These are phyloP conservation scores for Lutraria rhynchaena DNA, from an alignment of 1,140 invertebrate species.

Conservation along the genomic window DNA sequence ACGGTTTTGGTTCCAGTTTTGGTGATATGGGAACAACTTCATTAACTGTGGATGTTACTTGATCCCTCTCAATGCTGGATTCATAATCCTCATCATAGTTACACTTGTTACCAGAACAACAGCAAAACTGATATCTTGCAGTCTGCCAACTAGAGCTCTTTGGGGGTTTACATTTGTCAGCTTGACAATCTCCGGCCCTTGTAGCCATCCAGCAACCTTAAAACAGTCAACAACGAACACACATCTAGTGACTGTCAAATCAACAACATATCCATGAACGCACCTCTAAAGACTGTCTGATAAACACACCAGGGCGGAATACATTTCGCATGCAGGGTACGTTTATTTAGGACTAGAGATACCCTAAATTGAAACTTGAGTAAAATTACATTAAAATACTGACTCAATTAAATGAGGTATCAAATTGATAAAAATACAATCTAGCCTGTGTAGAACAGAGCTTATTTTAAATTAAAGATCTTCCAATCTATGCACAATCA, in stretches of 20 bases:
- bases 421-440: too few species aligned
- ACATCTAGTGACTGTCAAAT: neutral
- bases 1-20: neutral
- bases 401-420: too few species aligned
- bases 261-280: neutral
- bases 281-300: neutral
- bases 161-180: conserved; percentile 2
- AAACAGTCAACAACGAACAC: neutral
- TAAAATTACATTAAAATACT: neutral
- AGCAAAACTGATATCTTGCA: conserved; percentile 24
- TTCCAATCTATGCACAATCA: too few species aligned
- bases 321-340: neutral
- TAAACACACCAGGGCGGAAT: neutral
- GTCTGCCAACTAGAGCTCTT: neutral
- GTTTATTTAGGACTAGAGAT: neutral
- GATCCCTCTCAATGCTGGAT: neutral
- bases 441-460: too few species aligned
- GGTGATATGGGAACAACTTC: neutral
- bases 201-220: conserved; percentile 39
- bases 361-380: neutral
- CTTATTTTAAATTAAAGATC: too few species aligned
- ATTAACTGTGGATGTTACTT: too few species aligned
- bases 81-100: conserved; percentile 1
- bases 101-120: conserved; percentile 47
- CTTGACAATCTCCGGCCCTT: conserved; percentile 1